Evolutionary conservation across 2,113 vertebrate species (phyloP).

Genomic region (Vireo altiloquus): DNA sequence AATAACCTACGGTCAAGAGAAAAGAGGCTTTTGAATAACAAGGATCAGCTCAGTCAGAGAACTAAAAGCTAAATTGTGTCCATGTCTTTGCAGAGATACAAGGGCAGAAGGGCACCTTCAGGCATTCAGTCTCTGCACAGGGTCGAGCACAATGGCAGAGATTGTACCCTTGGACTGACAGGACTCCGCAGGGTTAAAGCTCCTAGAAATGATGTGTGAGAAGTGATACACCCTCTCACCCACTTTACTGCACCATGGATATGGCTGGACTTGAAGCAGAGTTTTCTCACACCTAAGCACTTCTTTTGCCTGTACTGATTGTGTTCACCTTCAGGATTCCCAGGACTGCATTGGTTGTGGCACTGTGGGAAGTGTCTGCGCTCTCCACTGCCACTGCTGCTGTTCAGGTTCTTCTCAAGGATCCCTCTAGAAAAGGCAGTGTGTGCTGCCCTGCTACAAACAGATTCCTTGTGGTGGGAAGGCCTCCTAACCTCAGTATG

Average conservation of each 20-base stretch:
- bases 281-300: not conserved
- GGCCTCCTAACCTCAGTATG: not conserved
- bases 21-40: not conserved
- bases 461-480: not conserved
- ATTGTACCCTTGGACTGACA: not conserved
- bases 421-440: not conserved
- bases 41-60: not conserved
- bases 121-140: not conserved
- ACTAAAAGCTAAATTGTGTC: slow-evolving; percentile 9
- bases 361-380: not conserved
- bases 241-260: fast-evolving
- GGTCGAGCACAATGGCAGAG: not conserved
- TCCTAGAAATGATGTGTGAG: not conserved
- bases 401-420: not conserved
- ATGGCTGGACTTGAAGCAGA: not conserved
- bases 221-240: not conserved
- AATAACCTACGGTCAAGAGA: not conserved
- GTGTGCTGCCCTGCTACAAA: not conserved
- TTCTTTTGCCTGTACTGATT: not conserved
- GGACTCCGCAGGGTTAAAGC: not conserved
- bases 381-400: not conserved
- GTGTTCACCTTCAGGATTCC: not conserved
- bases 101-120: slow-evolving; percentile 1
- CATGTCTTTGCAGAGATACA: not conserved
- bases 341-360: not conserved